Percentiles rank a stretch among this genome's conserved stretches.
phyloP scores from a whole-genome alignment of 2,113 vertebrate species.

The Gasterosteus aculeatus region DNA sequence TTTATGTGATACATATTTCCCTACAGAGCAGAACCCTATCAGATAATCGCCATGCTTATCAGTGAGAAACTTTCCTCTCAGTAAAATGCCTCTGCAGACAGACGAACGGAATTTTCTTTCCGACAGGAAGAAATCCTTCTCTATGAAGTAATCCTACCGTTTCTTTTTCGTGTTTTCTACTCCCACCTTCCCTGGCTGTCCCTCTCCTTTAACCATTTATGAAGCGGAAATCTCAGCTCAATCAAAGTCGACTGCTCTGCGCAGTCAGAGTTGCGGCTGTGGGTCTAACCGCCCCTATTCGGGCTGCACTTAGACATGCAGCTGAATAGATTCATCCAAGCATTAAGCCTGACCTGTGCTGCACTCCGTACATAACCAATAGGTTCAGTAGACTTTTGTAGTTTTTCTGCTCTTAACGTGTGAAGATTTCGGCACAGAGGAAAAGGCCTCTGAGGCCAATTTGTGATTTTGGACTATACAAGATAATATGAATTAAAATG shows the following conservation, averaged over 20 bases:
- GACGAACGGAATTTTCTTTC: not conserved
- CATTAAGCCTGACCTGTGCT: conserved; percentile 46
- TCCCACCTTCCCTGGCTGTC: conserved; percentile 5
- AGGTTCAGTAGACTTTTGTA: conserved; percentile 22
- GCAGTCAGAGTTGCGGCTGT: conserved; percentile 38
- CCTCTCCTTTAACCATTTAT: conserved; percentile 45
- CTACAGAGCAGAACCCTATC: not conserved
- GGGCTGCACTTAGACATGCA: conserved; percentile 30
- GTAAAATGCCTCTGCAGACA: conserved; percentile 19
- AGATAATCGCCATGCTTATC: not conserved
- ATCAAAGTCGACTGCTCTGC: conserved; percentile 52
- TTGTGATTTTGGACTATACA: no score
- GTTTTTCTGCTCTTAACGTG: conserved; percentile 34
- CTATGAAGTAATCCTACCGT: conserved; percentile 28
- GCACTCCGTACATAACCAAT: conserved; percentile 59
- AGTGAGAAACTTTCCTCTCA: conserved; percentile 8
- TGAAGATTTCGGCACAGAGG: no score
- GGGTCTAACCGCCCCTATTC: conserved; percentile 9
- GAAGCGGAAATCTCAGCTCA: conserved; percentile 45
- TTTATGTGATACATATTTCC: not conserved
- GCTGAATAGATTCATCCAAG: conserved; percentile 28
- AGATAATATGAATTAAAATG: no score
- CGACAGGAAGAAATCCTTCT: conserved; percentile 9
- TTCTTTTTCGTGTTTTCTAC: conserved; percentile 17
- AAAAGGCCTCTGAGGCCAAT: no score